Base-by-base conservation (phyloP, 2,888 invertebrate genomes). In the Helleia helle region DNA sequence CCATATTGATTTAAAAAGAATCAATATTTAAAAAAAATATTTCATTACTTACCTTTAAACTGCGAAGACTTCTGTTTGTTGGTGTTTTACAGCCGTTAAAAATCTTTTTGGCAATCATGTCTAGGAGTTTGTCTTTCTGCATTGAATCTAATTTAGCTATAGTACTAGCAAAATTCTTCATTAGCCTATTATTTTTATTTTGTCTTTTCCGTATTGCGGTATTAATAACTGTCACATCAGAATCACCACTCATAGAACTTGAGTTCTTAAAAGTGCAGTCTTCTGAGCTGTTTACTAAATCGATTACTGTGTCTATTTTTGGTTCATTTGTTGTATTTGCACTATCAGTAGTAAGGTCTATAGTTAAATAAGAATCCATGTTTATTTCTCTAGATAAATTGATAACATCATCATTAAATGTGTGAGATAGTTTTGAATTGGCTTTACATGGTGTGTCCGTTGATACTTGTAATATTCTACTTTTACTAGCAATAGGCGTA, bases 161-260 rank as follows among this genome's bases (percentile, higher is more conserved):
- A 2, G 72, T 71, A n/a, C 54, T 61, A 0, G 65, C 65, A 44
- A 76, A 67, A 11, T 59, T 69, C 8, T 50, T 52, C 26, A 79
- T 53, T 27, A 64, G 53, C 12, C 42, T 52, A 1, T 48, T 48
- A 6, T 52, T 55, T 15, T 47, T 8, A 46, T 49, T 45, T 17
- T 46, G 42, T 14, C 48, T 55, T 25, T 30, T 47, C 30, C 39
- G 37, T 28, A 39, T 52, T 6, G 12, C n/a, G 0, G 51, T 53
- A 24, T 56, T 62, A 13, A 50, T 48, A 43, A 81, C 62, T 0
- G 81, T 80, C 0, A 81, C 71, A 2, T 80, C 65, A 0, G 83
- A 81, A 24, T 79, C 80, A 1, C 71, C 71, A 11, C 72, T 76
- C 59, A 73, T 64, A 1, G 73, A 59, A 1, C 55, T 65, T 0